These are phyloP conservation scores for Drosophila rubida DNA, from an alignment of 2,888 invertebrate genomes.

Conservation along the genomic window DNA sequence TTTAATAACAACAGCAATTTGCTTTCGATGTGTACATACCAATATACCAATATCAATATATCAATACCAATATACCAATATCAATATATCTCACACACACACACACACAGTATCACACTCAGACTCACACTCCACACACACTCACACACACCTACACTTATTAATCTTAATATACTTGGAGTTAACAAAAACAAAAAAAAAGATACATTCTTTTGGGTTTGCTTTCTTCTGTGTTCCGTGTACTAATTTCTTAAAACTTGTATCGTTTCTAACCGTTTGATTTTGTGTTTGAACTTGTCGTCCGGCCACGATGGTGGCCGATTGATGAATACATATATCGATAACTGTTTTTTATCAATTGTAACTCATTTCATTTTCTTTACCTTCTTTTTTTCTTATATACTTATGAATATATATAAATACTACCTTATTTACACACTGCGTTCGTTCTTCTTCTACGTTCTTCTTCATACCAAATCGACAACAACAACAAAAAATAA, in stretches of 20 bases:
- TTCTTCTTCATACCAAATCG: constrained; percentile 75
- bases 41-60: constrained; percentile 39
- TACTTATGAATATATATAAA: constrained; percentile 47
- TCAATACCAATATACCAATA: constrained; percentile 31
- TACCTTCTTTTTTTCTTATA: constrained; percentile 54
- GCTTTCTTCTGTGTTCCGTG: constrained; percentile 53
- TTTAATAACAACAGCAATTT: constrained; percentile 58
- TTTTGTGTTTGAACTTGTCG: constrained; percentile 33
- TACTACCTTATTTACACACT: constrained; percentile 75
- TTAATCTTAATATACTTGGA: constrained; percentile 33
- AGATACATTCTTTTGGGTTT: constrained; percentile 33
- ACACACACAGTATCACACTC: constrained; percentile 12
- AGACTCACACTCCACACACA: constrained; percentile 11
- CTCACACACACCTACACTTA: constrained; percentile 28
- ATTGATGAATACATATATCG: constrained; percentile 46
- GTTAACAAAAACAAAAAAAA: constrained; percentile 23
- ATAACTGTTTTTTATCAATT: constrained; percentile 44
- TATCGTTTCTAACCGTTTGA: constrained; percentile 39
- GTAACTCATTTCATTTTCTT: constrained; percentile 61
- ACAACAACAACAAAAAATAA: constrained; percentile 54
- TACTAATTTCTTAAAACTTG: constrained; percentile 34
- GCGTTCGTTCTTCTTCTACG: constrained; percentile 78
- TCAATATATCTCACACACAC: constrained; percentile 12
- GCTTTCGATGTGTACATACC: constrained; percentile 71
- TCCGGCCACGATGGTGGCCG: constrained; percentile 19